Evolutionary conservation across 92 coral and sea anemone genomes (phyloP).

Genomic region (Micromussa lordhowensis): DNA sequence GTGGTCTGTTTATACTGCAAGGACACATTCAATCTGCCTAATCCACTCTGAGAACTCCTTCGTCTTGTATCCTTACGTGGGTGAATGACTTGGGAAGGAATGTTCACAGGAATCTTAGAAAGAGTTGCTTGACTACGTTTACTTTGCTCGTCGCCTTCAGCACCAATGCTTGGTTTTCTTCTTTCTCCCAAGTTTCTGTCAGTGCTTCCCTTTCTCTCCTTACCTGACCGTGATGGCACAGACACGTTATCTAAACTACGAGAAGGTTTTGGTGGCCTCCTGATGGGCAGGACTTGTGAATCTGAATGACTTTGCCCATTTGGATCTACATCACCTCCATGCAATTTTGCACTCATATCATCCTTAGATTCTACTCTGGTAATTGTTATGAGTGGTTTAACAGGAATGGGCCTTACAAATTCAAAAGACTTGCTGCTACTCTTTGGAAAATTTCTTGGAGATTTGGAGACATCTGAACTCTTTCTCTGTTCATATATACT

Average conservation of each 20-base stretch:
- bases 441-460: slow-evolving; percentile 75
- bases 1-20: slow-evolving; percentile 94
- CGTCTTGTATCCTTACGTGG: slow-evolving; percentile 73
- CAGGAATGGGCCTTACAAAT: slow-evolving; percentile 96
- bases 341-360: slow-evolving; percentile 74
- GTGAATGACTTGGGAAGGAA: slow-evolving; percentile 91
- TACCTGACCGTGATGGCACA: slow-evolving; percentile 57
- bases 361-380: slow-evolving; percentile 92
- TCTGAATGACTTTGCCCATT: slow-evolving; percentile 84
- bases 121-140: slow-evolving; percentile 34
- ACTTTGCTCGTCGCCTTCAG: slow-evolving; percentile 49
- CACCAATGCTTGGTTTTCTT: slow-evolving; percentile 63
- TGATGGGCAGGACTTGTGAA: slow-evolving; percentile 73
- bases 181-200: slow-evolving; percentile 67
- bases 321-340: slow-evolving; percentile 64
- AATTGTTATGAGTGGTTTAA: slow-evolving; percentile 85
- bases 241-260: slow-evolving; percentile 79
- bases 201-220: slow-evolving; percentile 69
- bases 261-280: slow-evolving; percentile 60
- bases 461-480: slow-evolving; percentile 67
- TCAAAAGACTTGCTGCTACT: slow-evolving; percentile 89
- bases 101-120: slow-evolving; percentile 88
- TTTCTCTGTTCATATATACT: slow-evolving; percentile 84
- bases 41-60: slow-evolving; percentile 55
- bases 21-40: slow-evolving; percentile 85